Evolutionary conservation across 2,888 invertebrate species (phyloP), one percentile per base, ranked within the genome.

Genomic region (Eupsilia transversa): DNA sequence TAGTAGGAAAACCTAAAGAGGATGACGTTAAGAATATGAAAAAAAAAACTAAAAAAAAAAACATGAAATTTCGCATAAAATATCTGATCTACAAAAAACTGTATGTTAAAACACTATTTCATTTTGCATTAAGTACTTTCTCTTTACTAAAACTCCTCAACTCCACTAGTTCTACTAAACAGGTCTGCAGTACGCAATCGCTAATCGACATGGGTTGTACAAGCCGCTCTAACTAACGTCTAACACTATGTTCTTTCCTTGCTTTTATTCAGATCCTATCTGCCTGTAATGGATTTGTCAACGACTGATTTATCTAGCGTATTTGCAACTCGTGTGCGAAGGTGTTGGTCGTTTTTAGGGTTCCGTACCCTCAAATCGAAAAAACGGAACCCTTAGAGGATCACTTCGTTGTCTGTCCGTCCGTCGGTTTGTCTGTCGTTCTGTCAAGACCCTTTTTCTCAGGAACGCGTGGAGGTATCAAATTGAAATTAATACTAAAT

Each of bases 201-300:
- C 82, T 86, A 86, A 86, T 86, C 85, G 85, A 77, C 82, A 85
- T 71, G 78, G 78, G 60, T 63, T 54, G 71, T 79, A 83, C 81
- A 82, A 74, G 64, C 71, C 52, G 64, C 77, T 57, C 77, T 70
- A 78, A 85, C 83, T 72, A 80, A 72, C 74, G 46, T 69, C 70
- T n/a, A n/a, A 70, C 74, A 60, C 60, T 71, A 17, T 59, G 60
- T 72, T 74, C 67, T 73, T 78, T 74, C 65, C 73, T 54, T 75
- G 60, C 72, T 77, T 84, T 81, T 86, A 83, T 80, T 80, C 59
- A 76, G 81, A 80, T 80, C n/a, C 72, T 77, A 80, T 77, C 79
- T 64, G 65, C 66, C 68, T 74, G 74, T 87, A 86, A 86, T 87
- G 82, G 85, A 82, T 87, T 87, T 86, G 85, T 87, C 86, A 83